These are phyloP conservation scores for Pseudomyrmex flavicornis DNA, from an alignment of 1,140 invertebrate genomes.

Conservation along the genomic window DNA sequence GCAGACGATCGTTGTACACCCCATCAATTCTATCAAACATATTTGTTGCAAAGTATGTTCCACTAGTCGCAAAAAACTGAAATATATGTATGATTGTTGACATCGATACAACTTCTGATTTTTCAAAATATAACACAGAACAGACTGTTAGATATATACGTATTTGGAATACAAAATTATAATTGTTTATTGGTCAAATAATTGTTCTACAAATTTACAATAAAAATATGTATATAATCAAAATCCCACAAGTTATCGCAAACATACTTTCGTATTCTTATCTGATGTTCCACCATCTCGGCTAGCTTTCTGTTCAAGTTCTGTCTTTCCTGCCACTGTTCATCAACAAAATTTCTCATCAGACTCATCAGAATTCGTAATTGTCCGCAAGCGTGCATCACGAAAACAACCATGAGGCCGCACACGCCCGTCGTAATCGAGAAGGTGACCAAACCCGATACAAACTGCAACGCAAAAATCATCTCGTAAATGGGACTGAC, in stretches of 20 bases:
- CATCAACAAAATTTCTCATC: slow-evolving; percentile 23
- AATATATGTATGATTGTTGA: not conserved
- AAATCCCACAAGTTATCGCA: not conserved
- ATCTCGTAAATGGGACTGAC: slow-evolving; percentile 67
- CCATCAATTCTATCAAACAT: slow-evolving; percentile 75
- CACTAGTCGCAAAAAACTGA: slow-evolving; percentile 69
- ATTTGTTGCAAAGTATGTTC: slow-evolving; percentile 73
- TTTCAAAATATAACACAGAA: not conserved
- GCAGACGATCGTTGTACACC: slow-evolving; percentile 75
- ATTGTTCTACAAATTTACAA: not conserved
- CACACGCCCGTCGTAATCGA: slow-evolving; percentile 69
- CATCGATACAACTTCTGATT: not conserved
- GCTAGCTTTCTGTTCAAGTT: slow-evolving; percentile 1
- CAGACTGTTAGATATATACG: not conserved
- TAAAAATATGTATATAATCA: not conserved
- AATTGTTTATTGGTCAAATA: not conserved
- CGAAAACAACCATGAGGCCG: slow-evolving; percentile 64
- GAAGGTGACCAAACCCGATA: slow-evolving; percentile 65
- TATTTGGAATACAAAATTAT: not conserved
- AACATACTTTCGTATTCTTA: slow-evolving; percentile 49
- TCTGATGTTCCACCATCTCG: slow-evolving; percentile 42
- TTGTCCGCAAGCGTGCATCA: slow-evolving; percentile 71
- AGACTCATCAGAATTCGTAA: slow-evolving; percentile 57
- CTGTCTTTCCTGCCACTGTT: not conserved
- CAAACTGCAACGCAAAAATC: slow-evolving; percentile 64